These are phyloP conservation scores for Nomia melanderi DNA, from an alignment of 1,140 invertebrate genomes.

Conservation along the genomic window DNA sequence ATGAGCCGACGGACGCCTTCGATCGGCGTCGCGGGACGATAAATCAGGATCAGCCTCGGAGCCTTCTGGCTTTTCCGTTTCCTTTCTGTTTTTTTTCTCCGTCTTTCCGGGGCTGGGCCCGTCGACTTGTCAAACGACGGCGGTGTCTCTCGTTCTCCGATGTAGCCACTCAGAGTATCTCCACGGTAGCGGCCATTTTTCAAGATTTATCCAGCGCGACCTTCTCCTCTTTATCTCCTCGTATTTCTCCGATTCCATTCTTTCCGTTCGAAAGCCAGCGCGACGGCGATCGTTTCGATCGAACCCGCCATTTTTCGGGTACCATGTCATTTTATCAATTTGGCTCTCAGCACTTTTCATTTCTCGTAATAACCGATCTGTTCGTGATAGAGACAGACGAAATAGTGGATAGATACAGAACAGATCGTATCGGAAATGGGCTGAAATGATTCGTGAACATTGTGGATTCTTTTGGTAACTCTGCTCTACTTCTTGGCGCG, in stretches of 20 bases:
- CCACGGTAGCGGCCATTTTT: background rate
- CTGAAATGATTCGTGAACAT: too few relatives aligned
- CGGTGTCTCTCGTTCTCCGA: background rate
- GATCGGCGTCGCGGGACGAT: background rate
- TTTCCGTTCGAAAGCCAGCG: background rate
- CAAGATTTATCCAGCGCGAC: background rate
- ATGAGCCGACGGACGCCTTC: background rate
- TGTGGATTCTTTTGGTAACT: too few relatives aligned
- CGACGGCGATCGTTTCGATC: background rate
- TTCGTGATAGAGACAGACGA: too few relatives aligned
- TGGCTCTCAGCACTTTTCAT: too few relatives aligned
- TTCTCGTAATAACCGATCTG: too few relatives aligned
- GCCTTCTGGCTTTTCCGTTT: slow-evolving; percentile 10
- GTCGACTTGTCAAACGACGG: slow-evolving; percentile 36
- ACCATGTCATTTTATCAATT: too few relatives aligned
- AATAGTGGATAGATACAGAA: too few relatives aligned
- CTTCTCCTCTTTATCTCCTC: background rate
- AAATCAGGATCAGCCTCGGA: slow-evolving; percentile 24
- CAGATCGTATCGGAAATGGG: too few relatives aligned
- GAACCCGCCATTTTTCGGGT: too few relatives aligned
- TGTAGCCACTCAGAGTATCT: background rate
- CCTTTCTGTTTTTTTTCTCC: slow-evolving; percentile 15
- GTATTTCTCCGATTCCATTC: background rate
- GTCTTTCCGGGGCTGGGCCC: too few relatives aligned
- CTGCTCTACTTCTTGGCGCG: too few relatives aligned